Percentiles rank a stretch among this genome's conserved stretches.
These are phyloP conservation scores for Nasonia longicornis DNA, from an alignment of 1,140 invertebrate genomes.

Conservation along the genomic window DNA sequence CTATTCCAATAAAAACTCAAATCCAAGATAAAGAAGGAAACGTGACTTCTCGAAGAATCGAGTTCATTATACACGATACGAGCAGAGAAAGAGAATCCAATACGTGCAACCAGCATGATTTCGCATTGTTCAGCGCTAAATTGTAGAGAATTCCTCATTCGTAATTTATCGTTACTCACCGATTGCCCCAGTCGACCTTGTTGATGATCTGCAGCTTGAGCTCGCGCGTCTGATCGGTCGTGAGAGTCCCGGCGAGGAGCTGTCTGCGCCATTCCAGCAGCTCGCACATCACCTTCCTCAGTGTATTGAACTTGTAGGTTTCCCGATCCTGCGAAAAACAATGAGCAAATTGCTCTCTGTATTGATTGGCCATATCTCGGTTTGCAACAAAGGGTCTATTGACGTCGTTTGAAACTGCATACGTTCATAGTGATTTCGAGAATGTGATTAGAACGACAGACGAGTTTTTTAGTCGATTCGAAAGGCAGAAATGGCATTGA, in stretches of 20 bases:
- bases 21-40: no score
- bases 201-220: slow-evolving; percentile 87
- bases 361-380: no score
- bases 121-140: not conserved
- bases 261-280: slow-evolving; percentile 86
- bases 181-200: slow-evolving; percentile 96
- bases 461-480: no score
- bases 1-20: not conserved
- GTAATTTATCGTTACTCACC: slow-evolving; percentile 74
- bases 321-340: slow-evolving; percentile 77
- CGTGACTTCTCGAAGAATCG: not conserved
- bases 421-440: no score
- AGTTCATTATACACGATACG: not conserved
- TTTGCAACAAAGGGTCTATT: no score
- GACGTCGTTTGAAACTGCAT: no score
- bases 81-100: not conserved
- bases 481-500: no score
- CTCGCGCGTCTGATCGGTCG: slow-evolving; percentile 89
- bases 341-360: not conserved
- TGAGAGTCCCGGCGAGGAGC: slow-evolving; percentile 86
- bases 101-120: not conserved
- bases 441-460: no score
- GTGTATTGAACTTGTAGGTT: slow-evolving; percentile 83
- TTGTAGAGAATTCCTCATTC: slow-evolving; percentile 21
- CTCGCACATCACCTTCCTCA: slow-evolving; percentile 90